A percentile compares a stretch with the other conserved stretches of the same genome.
These are phyloP conservation scores for Meloidogyne hapla DNA, from an alignment of 1,140 invertebrate species.

Conservation along the genomic window DNA sequence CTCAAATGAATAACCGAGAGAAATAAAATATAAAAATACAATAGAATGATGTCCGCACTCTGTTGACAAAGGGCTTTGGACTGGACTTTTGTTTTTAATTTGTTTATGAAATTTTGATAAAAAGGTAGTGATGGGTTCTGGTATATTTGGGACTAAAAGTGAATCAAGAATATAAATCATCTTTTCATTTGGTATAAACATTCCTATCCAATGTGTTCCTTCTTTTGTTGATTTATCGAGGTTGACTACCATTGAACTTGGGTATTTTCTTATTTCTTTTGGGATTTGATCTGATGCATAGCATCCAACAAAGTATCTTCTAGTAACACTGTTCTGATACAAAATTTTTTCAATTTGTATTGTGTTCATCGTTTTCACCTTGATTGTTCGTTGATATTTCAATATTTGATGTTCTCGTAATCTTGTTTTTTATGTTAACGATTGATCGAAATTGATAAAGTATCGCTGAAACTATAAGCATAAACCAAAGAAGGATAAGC, in stretches of 20 bases:
- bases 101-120: background rate
- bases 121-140: background rate
- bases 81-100: background rate
- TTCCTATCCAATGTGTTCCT: background rate
- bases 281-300: constrained; percentile 6
- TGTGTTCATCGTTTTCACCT: background rate
- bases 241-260: constrained; percentile 1
- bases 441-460: background rate
- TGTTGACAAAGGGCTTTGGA: background rate
- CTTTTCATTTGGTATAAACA: background rate
- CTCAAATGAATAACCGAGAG: background rate
- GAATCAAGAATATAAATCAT: background rate
- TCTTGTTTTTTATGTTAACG: background rate
- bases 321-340: background rate
- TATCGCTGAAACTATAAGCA: background rate
- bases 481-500: too few species aligned
- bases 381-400: background rate
- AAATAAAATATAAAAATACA: background rate
- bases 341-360: background rate
- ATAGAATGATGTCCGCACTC: constrained; percentile 4
- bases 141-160: background rate
- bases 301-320: background rate
- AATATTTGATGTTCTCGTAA: background rate
- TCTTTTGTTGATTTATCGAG: background rate
- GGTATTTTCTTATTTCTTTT: background rate